Evolutionary conservation across 1,140 invertebrate genomes (phyloP).

Genomic region (Solenopsis fugax): DNA sequence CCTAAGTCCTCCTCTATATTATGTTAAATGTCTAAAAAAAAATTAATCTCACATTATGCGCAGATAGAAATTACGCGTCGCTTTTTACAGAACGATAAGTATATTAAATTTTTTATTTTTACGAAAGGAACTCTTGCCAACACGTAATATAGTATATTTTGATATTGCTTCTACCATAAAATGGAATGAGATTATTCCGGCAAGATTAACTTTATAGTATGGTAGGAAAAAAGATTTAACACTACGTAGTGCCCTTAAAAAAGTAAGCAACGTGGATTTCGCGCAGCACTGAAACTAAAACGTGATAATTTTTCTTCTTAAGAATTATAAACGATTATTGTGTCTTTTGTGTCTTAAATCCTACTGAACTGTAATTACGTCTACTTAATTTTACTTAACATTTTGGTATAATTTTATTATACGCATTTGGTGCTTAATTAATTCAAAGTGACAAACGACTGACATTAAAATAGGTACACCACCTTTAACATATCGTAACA

Average conservation of each 20-base stretch:
- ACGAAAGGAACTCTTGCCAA: background rate
- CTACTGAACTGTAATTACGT: background rate
- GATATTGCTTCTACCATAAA: slow-evolving; percentile 33
- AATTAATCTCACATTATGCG: background rate
- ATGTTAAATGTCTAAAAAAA: background rate
- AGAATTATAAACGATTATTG: background rate
- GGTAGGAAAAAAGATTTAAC: background rate
- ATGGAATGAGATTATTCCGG: slow-evolving; percentile 25
- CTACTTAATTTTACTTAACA: background rate
- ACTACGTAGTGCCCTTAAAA: background rate
- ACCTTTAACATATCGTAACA: background rate
- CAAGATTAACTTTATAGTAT: slow-evolving; percentile 38
- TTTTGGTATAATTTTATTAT: background rate
- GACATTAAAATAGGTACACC: background rate
- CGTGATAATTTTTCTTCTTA: background rate
- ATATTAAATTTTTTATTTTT: slow-evolving; percentile 21
- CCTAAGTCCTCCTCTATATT: background rate
- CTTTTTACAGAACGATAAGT: background rate
- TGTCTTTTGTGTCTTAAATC: background rate
- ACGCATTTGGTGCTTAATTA: background rate
- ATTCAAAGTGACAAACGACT: background rate
- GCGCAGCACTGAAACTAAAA: background rate
- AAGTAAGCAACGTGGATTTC: background rate
- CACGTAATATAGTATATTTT: slow-evolving; percentile 23
- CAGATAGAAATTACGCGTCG: background rate